phyloP scores from a whole-genome alignment of 2,797 vertebrate genomes.

The Odontamblyopus rebecca region DNA sequence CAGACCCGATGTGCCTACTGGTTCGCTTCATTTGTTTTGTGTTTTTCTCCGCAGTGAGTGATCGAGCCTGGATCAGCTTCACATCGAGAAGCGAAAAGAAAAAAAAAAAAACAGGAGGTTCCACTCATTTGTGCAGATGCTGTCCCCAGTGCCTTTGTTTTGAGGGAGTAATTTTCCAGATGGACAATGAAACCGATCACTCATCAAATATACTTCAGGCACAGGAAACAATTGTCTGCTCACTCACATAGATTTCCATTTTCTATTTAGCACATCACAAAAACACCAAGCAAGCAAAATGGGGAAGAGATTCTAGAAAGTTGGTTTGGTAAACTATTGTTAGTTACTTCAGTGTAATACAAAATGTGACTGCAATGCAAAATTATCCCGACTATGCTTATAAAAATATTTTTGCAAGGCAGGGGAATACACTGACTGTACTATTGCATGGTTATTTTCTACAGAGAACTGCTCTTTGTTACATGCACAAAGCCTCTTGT shows the following conservation, averaged over 20 bases:
- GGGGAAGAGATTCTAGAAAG: neutral
- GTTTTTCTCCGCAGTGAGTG: constrained; percentile 12
- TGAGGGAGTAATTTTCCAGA: constrained; percentile 47
- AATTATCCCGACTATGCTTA: constrained; percentile 17
- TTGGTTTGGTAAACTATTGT: constrained; percentile 7
- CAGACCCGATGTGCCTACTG: constrained; percentile 3
- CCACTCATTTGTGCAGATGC: constrained; percentile 37
- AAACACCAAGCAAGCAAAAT: constrained; percentile 14
- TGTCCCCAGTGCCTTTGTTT: constrained; percentile 35
- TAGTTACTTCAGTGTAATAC: neutral
- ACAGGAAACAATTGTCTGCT: constrained; percentile 48
- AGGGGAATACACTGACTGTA: constrained; percentile 20
- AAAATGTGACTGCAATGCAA: neutral
- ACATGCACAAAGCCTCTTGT: neutral
- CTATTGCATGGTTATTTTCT: constrained; percentile 17
- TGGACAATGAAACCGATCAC: constrained; percentile 47
- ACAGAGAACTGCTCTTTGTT: constrained; percentile 27
- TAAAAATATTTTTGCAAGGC: constrained; percentile 15
- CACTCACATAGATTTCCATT: constrained; percentile 40
- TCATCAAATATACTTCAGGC: constrained; percentile 43
- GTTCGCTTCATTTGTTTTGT: constrained; percentile 5
- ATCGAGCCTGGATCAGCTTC: constrained; percentile 27
- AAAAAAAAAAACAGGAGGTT: constrained; percentile 9
- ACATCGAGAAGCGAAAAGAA: constrained; percentile 19
- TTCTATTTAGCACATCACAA: constrained; percentile 34